phyloP scores from a whole-genome alignment of 2,113 vertebrate genomes.

The Entosphenus tridentatus region DNA sequence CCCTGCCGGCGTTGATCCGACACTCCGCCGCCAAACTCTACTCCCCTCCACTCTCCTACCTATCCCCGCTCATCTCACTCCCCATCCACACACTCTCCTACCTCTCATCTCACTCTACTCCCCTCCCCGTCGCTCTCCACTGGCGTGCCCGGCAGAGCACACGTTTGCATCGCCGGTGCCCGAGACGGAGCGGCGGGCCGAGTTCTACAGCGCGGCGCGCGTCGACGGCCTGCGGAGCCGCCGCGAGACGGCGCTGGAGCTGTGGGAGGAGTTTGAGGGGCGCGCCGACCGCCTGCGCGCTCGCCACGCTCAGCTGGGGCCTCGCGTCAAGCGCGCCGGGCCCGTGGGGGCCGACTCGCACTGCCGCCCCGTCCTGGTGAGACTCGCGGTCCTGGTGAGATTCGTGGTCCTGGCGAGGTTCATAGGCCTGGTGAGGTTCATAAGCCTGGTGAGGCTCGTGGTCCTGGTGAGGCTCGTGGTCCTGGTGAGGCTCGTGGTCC shows the following conservation, averaged over 20 bases:
- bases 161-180: conserved; percentile 22
- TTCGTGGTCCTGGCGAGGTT: no score
- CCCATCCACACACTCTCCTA: no score
- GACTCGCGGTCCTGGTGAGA: background rate
- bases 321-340: conserved; percentile 11
- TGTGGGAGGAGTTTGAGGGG: conserved; percentile 33
- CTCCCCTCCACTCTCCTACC: no score
- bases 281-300: conserved; percentile 37
- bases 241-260: conserved; percentile 18
- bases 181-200: conserved; percentile 29
- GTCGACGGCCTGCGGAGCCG: conserved; percentile 30
- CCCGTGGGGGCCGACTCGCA: conserved; percentile 8
- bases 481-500: no score
- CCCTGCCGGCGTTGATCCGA: no score
- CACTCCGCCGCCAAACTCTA: no score
- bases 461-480: no score
- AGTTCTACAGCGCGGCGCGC: conserved; percentile 28
- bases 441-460: no score
- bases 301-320: conserved; percentile 21
- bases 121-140: no score
- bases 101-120: no score
- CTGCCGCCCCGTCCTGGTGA: conserved; percentile 22
- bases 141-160: conserved; percentile 25
- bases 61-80: no score
- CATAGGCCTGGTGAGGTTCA: no score